Conservation (phyloP, 1,140 invertebrate species). For the Drosophila setifemur region DNA sequence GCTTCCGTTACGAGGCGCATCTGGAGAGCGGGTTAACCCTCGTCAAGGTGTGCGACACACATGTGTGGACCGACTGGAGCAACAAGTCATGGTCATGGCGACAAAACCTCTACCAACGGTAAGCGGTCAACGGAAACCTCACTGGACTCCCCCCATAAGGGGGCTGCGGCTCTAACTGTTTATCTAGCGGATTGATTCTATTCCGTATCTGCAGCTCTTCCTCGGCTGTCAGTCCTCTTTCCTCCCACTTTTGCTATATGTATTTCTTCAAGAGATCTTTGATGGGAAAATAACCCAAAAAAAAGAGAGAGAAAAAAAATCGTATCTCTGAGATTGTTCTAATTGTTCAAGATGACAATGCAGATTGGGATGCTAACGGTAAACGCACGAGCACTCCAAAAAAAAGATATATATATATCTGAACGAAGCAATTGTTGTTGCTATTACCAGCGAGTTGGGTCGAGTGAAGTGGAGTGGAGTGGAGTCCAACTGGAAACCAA, state of each 20-base stretch:
- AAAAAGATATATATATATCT: neutral
- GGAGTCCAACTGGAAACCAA: conserved; percentile 52
- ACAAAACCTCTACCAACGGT: conserved; percentile 36
- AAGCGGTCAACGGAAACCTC: conserved; percentile 57
- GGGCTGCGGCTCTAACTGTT: conserved; percentile 53
- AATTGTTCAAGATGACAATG: conserved; percentile 74
- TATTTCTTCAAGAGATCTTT: conserved; percentile 31
- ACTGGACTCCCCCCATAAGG: conserved; percentile 23
- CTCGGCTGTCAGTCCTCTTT: conserved; percentile 9
- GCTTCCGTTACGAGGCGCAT: conserved; percentile 29
- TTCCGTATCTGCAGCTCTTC: neutral
- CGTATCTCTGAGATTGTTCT: conserved; percentile 42
- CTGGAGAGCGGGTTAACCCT: conserved; percentile 11
- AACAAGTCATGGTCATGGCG: conserved; percentile 44
- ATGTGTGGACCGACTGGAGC: conserved; percentile 8
- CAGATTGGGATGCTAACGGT: conserved; percentile 64
- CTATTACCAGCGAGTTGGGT: conserved; percentile 26
- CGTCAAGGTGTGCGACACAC: conserved; percentile 11
- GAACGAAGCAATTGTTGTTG: conserved; percentile 22
- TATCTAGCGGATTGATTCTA: conserved; percentile 52
- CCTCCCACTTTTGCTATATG: conserved; percentile 43
- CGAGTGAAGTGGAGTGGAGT: neutral
- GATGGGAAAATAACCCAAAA: conserved; percentile 4
- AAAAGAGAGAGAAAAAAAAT: conserved; percentile 12
- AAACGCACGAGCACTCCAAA: conserved; percentile 51